Evolutionary conservation across 30 jellyfish, hydroid and myxozoan genomes (phyloP).

Genomic region (Mastigias papua): DNA sequence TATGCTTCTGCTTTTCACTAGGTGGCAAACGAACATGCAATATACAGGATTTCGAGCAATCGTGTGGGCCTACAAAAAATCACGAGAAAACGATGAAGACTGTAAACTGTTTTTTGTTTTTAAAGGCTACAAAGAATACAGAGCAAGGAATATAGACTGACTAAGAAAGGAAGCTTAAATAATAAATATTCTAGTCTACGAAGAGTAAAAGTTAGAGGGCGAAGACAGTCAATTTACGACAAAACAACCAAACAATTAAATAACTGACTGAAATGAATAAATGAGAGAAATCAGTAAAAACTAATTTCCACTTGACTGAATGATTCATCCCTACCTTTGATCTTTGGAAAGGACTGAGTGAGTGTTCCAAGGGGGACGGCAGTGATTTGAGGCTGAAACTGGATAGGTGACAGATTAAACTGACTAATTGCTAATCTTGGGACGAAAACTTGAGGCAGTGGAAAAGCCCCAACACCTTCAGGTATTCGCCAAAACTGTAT

Average conservation of each 20-base stretch:
- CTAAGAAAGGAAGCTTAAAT: no score
- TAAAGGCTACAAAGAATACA: no score
- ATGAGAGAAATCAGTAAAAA: no score
- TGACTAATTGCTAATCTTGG: constrained; percentile 5
- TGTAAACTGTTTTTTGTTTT: no score
- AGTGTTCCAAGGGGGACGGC: constrained; percentile 8
- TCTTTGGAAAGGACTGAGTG: constrained; percentile 40
- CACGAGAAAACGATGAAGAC: no score
- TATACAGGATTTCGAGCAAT: constrained; percentile 64
- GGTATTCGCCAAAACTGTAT: background rate
- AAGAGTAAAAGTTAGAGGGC: no score
- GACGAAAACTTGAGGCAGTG: background rate
- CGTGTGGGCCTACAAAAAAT: constrained; percentile 72
- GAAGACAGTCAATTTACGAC: no score
- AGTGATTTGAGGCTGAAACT: background rate
- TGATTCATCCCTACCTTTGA: constrained; percentile 8
- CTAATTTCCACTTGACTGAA: no score
- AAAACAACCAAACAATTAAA: no score
- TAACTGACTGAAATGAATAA: no score
- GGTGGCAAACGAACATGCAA: constrained; percentile 34
- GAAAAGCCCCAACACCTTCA: background rate
- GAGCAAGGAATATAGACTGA: no score
- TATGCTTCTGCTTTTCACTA: constrained; percentile 53
- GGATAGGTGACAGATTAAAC: background rate
- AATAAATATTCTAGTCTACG: no score